Percentiles rank a stretch among this genome's conserved stretches.
phyloP scores from a whole-genome alignment of 2,797 vertebrate species.

The Orientallactaga sibirica region DNA sequence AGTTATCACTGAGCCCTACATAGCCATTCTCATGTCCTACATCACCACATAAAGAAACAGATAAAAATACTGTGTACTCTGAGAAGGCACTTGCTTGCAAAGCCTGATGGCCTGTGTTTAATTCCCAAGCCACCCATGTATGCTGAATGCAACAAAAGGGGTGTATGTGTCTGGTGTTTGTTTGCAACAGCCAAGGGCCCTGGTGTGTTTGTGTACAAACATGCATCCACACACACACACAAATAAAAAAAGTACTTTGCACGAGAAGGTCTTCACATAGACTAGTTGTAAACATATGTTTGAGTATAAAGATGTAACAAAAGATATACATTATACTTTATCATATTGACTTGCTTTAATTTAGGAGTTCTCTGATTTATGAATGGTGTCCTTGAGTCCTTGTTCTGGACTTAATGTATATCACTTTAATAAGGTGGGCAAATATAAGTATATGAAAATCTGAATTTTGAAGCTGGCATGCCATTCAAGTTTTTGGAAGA shows the following conservation, averaged over 20 bases:
- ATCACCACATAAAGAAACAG: not conserved
- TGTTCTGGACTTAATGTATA: not conserved
- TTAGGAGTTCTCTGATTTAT: not conserved
- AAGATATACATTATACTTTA: not conserved
- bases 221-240: too few species aligned
- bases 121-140: too few species aligned
- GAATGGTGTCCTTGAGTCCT: not conserved
- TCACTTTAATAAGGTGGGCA: not conserved
- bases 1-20: not conserved
- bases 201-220: too few species aligned
- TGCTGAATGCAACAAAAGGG: too few species aligned
- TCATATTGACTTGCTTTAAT: not conserved
- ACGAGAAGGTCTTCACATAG: not conserved
- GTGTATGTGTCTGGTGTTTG: too few species aligned
- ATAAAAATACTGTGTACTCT: not conserved
- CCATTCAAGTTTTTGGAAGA: conserved; percentile 13
- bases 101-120: too few species aligned
- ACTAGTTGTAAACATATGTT: not conserved
- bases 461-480: conserved; percentile 30
- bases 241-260: not conserved
- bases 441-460: not conserved
- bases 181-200: too few species aligned
- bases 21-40: not conserved
- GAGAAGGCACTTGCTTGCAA: too few species aligned
- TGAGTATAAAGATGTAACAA: not conserved